Conservation (phyloP, 1,140 invertebrate genomes). For the Hormaphis cornu region DNA sequence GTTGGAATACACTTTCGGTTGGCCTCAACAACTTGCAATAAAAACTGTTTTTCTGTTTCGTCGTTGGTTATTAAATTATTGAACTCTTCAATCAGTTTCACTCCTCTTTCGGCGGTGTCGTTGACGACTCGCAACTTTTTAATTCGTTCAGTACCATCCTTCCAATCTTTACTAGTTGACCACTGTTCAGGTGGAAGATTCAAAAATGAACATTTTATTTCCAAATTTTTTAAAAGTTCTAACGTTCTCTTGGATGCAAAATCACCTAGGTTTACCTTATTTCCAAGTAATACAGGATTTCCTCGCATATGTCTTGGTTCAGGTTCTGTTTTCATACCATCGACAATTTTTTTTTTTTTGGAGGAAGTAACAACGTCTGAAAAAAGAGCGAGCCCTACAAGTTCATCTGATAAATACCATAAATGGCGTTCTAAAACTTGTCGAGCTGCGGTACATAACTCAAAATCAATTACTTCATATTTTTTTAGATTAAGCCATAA, state of each 20-base stretch:
- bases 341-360: too few species aligned
- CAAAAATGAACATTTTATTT: neutral
- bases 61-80: conserved; percentile 34
- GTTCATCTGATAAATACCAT: conserved; percentile 8
- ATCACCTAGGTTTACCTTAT: neutral
- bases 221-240: neutral
- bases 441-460: too few species aligned
- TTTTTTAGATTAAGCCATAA: neutral
- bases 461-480: neutral
- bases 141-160: conserved; percentile 34
- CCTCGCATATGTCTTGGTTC: too few species aligned
- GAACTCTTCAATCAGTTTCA: conserved; percentile 36
- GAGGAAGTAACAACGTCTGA: too few species aligned
- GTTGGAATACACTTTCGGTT: conserved; percentile 30
- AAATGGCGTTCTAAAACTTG: neutral
- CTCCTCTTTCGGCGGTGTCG: conserved; percentile 37
- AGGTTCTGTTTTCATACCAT: too few species aligned
- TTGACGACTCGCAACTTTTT: conserved; percentile 37
- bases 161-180: neutral
- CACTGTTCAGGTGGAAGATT: neutral
- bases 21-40: conserved; percentile 35
- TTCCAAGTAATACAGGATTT: neutral
- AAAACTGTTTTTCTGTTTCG: conserved; percentile 37
- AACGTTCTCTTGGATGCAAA: neutral
- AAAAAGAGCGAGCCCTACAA: neutral